Evolutionary conservation across 1,140 invertebrate genomes (phyloP).

Genomic region (Dryas iulia): DNA sequence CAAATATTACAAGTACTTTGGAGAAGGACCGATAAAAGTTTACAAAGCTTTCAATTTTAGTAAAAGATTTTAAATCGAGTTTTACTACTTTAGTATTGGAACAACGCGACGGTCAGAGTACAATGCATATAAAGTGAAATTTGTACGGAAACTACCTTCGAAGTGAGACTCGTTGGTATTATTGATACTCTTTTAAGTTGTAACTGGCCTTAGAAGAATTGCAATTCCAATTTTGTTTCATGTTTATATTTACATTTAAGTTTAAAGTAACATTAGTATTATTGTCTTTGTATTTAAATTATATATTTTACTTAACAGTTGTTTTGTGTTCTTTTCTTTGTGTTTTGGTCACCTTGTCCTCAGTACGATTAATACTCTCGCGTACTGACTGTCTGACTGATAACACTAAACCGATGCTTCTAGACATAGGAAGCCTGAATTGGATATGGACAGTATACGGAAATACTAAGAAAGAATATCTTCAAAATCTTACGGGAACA

Average conservation of each 20-base stretch:
- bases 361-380: no score
- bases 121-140: slow-evolving; percentile 24
- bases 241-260: not conserved
- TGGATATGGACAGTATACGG: no score
- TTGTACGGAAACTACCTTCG: slow-evolving; percentile 17
- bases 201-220: not conserved
- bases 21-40: not conserved
- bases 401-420: no score
- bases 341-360: no score
- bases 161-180: not conserved
- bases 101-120: not conserved
- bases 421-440: no score
- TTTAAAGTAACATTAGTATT: no score
- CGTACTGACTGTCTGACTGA: no score
- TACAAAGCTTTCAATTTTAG: not conserved
- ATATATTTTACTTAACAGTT: no score
- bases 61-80: not conserved
- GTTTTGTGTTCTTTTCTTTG: no score
- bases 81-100: not conserved
- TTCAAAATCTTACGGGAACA: no score
- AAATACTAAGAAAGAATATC: no score
- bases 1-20: not conserved
- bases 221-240: not conserved
- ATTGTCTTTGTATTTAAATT: no score
- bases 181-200: not conserved